phyloP scores from a whole-genome alignment of 1,140 invertebrate species.

The Heliconius hermathena region DNA sequence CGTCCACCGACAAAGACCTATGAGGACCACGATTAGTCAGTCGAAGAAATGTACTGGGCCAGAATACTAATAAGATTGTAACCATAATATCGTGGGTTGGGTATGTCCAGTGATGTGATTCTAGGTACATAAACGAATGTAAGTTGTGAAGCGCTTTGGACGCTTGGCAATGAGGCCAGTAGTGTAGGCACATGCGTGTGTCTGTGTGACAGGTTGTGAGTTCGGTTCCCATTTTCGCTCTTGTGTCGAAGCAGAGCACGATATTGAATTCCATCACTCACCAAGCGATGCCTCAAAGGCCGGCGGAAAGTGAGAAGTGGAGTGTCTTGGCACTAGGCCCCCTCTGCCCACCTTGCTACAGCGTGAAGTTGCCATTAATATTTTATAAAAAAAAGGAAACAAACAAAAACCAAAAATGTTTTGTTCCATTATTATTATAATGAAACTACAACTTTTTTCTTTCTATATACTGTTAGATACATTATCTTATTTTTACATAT shows the following conservation, averaged over 20 bases:
- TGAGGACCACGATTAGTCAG: constrained; percentile 42
- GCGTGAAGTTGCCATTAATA: not conserved
- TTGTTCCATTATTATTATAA: not conserved
- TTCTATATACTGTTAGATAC: not conserved
- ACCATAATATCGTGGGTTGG: constrained; percentile 8
- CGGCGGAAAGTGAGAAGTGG: too few relatives aligned
- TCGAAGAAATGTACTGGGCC: constrained; percentile 35
- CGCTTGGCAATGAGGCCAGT: not conserved
- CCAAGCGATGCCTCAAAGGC: too few relatives aligned
- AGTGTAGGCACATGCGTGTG: too few relatives aligned
- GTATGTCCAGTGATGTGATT: constrained; percentile 22
- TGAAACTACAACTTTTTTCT: not conserved
- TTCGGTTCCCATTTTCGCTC: too few relatives aligned
- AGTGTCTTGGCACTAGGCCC: too few relatives aligned
- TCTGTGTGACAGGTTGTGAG: too few relatives aligned
- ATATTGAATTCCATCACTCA: too few relatives aligned
- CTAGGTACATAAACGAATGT: not conserved
- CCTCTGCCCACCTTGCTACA: too few relatives aligned
- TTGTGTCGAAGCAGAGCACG: too few relatives aligned
- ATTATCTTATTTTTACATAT: not conserved
- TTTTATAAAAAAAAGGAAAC: not conserved
- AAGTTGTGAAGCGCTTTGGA: not conserved
- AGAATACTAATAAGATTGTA: constrained; percentile 45
- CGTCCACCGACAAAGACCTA: constrained; percentile 39
- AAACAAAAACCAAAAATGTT: not conserved